phyloP scores from a whole-genome alignment of 2,797 vertebrate genomes.

The Gallinago stenura region DNA sequence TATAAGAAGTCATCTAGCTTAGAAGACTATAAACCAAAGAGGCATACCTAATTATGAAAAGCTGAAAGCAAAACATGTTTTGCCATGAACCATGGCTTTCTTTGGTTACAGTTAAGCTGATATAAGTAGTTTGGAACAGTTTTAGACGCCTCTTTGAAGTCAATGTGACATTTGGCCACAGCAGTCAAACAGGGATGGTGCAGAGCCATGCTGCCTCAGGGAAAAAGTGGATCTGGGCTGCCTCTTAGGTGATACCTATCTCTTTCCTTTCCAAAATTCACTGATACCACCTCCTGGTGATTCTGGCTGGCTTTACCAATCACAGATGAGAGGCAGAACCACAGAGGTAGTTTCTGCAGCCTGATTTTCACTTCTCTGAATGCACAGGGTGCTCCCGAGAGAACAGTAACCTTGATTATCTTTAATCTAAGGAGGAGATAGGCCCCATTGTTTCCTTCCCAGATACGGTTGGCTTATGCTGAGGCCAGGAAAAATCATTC shows the following conservation, averaged over 20 bases:
- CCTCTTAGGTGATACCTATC: neutral
- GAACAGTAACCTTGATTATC: neutral
- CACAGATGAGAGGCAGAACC: neutral
- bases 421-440: constrained; percentile 3
- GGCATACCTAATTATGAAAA: neutral
- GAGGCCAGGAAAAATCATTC: neutral
- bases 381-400: neutral
- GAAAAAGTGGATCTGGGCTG: neutral
- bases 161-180: neutral
- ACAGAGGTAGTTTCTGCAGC: neutral
- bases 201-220: neutral
- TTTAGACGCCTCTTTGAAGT: constrained; percentile 41
- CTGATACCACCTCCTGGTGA: neutral
- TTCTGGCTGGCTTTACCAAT: neutral
- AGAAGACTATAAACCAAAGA: constrained; percentile 6
- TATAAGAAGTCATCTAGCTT: neutral
- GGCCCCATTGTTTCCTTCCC: constrained; percentile 17
- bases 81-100: neutral
- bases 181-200: neutral
- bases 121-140: constrained; percentile 41
- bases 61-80: constrained; percentile 27
- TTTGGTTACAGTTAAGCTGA: constrained; percentile 18
- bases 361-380: neutral
- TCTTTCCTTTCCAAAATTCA: neutral
- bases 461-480: neutral